These are phyloP conservation scores for Rhinoraja longicauda DNA, from an alignment of 2,797 vertebrate species.

Conservation along the genomic window DNA sequence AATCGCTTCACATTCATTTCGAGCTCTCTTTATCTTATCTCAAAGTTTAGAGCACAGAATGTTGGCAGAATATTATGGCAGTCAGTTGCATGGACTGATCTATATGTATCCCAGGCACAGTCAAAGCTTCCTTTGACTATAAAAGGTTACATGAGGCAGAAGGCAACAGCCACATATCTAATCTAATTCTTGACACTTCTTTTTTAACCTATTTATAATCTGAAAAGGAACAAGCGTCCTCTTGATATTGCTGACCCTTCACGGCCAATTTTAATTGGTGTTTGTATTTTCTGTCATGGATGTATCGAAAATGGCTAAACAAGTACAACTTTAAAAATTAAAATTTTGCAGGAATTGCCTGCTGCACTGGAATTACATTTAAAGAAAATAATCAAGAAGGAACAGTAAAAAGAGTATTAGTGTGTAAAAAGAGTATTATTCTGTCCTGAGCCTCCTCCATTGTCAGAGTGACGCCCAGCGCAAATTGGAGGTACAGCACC, in stretches of 20 bases:
- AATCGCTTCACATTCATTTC: not conserved
- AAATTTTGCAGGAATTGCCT: slow-evolving; percentile 5
- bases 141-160: slow-evolving; percentile 18
- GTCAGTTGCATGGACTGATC: not conserved
- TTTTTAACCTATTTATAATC: slow-evolving; percentile 36
- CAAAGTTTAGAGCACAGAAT: slow-evolving; percentile 54
- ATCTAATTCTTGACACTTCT: slow-evolving; percentile 24
- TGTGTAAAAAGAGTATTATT: no score
- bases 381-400: not conserved
- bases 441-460: no score
- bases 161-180: slow-evolving; percentile 28
- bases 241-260: not conserved
- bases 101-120: slow-evolving; percentile 18
- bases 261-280: not conserved
- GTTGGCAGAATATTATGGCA: slow-evolving; percentile 53
- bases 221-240: slow-evolving; percentile 3
- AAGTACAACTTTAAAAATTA: not conserved
- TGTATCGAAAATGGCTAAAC: not conserved
- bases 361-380: not conserved
- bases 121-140: slow-evolving; percentile 29
- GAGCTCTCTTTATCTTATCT: slow-evolving; percentile 70
- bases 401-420: no score
- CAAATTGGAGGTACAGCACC: no score
- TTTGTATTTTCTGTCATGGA: not conserved
- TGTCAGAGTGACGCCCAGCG: no score